Conservation (phyloP, 2,888 invertebrate genomes). For the Nomada flava region DNA sequence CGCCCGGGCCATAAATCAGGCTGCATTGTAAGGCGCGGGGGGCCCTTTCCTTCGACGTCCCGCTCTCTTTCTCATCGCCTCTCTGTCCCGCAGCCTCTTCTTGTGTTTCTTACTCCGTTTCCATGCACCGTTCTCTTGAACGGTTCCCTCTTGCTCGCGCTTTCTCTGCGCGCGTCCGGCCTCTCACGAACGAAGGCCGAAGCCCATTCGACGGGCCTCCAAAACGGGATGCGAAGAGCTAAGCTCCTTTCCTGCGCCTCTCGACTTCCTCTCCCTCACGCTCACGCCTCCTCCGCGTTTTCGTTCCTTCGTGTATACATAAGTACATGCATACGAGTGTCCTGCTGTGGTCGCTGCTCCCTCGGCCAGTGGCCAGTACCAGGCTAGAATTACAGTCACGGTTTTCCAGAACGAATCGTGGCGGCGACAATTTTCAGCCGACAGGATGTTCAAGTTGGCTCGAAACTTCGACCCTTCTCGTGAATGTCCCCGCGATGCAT, state of each 20-base stretch:
- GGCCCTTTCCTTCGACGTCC: conserved; percentile 61
- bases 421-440: not conserved
- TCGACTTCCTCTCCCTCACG: conserved; percentile 47
- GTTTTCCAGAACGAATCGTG: conserved; percentile 9
- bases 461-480: too few species aligned
- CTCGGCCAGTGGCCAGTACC: not conserved
- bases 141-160: conserved; percentile 17
- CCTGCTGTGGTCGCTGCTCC: conserved; percentile 20
- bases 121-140: conserved; percentile 25
- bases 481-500: too few species aligned
- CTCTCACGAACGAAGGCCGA: conserved; percentile 82
- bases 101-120: conserved; percentile 5
- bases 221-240: conserved; percentile 72
- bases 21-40: conserved; percentile 81
- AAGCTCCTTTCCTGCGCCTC: conserved; percentile 68
- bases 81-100: conserved; percentile 18
- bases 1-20: conserved; percentile 83
- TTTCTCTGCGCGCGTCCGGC: conserved; percentile 28
- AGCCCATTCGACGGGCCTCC: conserved; percentile 78
- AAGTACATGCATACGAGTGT: not conserved
- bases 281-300: conserved; percentile 32
- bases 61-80: conserved; percentile 26
- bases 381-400: conserved; percentile 30
- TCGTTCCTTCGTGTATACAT: not conserved
- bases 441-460: too few species aligned